Evolutionary conservation across 2,888 invertebrate species (phyloP), one percentile per base, ranked within the genome.

Genomic region (Tryphoninae sp.): DNA sequence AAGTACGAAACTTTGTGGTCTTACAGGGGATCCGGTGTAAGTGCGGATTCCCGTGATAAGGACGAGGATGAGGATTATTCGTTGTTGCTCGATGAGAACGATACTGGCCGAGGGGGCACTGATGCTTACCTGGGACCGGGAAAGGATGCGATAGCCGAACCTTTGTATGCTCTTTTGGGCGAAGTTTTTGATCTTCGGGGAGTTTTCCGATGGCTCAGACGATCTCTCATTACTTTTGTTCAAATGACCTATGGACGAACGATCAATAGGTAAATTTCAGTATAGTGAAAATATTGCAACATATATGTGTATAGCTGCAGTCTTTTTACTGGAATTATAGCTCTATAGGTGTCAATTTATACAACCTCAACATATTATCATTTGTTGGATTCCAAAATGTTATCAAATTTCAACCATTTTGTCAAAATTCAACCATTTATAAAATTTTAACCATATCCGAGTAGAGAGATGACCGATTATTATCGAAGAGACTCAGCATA

Each of bases 171-270:
- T 0, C 93, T 98, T 58, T 94, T 98, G 86, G 96, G 96, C 82
- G 98, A 98, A 93, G 95, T 98, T 85, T 98, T 98, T 90, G 98
- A 98, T 90, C 95, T 97, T 94, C 94, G 96, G 71, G 98, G 98
- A 0, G 96, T 97, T 40, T 97, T 97, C 90, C 96, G 96, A 72
- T 97, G 97, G 95, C 93, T 98, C 40, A 93, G 98, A 84, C 96
- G 96, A 90, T 97, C 97, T 23, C 94, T 98, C 22, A 97, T 98
- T 86, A 96, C 96, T 1, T 98, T 98, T 92, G 97, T 98, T 26
- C 98, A 98, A 92, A 96, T 97, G 80, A 96, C 97, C 0, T 98
- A 97, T 89, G 97, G 97, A n/a, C 94, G 97, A 82, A 98, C 97
- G 78, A 98, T 98, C 62, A 98, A 97, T 90, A 95, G 96, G 94